Percentiles rank a stretch among this genome's conserved stretches.
Evolutionary conservation across 2,113 vertebrate species (phyloP).

Genomic region (Brachypodius melanocephalos): DNA sequence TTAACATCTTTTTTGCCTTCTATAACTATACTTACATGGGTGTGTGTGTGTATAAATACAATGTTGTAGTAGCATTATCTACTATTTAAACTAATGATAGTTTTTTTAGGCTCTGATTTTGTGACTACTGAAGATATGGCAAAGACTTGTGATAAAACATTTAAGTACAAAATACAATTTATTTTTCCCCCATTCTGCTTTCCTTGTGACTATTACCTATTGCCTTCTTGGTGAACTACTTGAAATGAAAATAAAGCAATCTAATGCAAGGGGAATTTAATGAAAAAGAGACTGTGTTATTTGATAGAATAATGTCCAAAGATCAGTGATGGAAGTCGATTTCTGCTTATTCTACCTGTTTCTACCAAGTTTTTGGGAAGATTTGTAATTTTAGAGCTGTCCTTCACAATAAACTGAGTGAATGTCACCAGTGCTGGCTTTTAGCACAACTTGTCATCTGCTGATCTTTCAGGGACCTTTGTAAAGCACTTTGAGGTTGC

Average conservation of each 20-base stretch:
- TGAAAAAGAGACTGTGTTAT: neutral
- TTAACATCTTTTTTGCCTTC: neutral
- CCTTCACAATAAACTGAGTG: neutral
- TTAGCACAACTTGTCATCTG: rapidly evolving
- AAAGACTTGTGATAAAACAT: neutral
- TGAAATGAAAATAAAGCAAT: neutral
- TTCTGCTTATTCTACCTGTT: neutral
- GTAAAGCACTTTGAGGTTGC: neutral
- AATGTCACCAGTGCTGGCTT: neutral
- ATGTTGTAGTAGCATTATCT: neutral
- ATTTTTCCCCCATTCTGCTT: neutral
- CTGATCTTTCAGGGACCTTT: neutral
- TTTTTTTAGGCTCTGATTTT: neutral
- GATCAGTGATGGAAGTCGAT: neutral
- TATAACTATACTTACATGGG: rapidly evolving
- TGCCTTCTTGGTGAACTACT: neutral
- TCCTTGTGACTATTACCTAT: neutral
- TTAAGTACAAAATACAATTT: neutral
- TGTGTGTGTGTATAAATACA: neutral
- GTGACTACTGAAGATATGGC: neutral
- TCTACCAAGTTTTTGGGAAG: neutral
- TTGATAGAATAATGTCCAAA: neutral
- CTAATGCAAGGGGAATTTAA: neutral
- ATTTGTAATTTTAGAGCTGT: neutral
- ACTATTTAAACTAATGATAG: neutral